phyloP scores from a whole-genome alignment of 64 coral and sea anemone genomes.

The Dendronephthya gigantea region DNA sequence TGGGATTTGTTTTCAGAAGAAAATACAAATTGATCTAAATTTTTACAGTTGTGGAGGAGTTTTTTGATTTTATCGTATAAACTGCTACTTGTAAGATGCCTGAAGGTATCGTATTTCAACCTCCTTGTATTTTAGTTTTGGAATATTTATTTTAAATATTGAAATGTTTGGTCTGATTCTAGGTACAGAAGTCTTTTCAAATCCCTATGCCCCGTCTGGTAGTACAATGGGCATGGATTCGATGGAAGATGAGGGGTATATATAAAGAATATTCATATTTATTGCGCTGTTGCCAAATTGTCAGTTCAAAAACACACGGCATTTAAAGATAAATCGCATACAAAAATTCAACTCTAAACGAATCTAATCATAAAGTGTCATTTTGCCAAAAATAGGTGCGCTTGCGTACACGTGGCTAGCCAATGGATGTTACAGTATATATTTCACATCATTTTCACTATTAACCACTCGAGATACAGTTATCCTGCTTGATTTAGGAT shows the following conservation, averaged over 20 bases:
- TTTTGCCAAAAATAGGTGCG: no score
- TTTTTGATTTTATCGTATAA: no score
- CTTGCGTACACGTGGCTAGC: no score
- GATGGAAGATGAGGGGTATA: neutral
- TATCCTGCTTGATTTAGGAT: no score
- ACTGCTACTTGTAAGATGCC: neutral
- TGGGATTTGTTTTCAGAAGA: neutral
- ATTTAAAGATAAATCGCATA: no score
- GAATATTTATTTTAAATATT: neutral
- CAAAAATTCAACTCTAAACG: no score
- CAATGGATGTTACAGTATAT: no score
- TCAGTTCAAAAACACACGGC: no score
- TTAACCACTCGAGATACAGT: no score
- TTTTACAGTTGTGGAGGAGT: neutral
- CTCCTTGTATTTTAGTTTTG: neutral
- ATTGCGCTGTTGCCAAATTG: no score
- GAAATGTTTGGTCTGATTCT: neutral
- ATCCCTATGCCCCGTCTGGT: slow-evolving; percentile 6
- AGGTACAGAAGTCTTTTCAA: neutral
- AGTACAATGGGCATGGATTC: neutral
- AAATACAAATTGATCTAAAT: neutral
- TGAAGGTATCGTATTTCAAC: neutral
- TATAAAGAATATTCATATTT: neutral
- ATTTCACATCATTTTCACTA: no score
- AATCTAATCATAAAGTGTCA: no score